These are phyloP conservation scores for Clepsis dumicolana DNA, from an alignment of 2,888 invertebrate species.

Conservation along the genomic window DNA sequence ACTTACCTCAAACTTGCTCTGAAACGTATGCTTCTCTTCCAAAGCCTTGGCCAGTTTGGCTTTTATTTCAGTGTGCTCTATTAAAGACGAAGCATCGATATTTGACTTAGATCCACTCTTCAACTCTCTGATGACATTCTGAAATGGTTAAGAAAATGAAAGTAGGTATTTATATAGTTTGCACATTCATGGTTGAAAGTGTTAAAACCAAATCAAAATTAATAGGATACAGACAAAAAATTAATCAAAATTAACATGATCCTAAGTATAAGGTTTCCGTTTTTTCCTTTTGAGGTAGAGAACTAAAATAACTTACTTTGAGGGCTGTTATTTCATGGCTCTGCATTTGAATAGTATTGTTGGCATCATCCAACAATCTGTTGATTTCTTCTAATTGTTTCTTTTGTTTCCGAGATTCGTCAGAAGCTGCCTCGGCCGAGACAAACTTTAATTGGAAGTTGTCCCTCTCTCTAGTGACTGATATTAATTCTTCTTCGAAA, in stretches of 20 bases:
- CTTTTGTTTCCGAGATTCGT: slow-evolving; percentile 85
- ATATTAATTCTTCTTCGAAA: slow-evolving; percentile 79
- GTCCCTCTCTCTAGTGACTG: slow-evolving; percentile 77
- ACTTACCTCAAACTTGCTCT: slow-evolving; percentile 76
- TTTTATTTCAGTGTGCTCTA: slow-evolving; percentile 79
- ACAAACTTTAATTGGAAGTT: slow-evolving; percentile 79
- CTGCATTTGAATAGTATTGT: slow-evolving; percentile 76
- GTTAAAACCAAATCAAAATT: not conserved
- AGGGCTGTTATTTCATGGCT: slow-evolving; percentile 77
- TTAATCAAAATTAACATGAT: too few relatives aligned
- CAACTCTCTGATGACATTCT: slow-evolving; percentile 77
- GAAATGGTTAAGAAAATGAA: slow-evolving; percentile 40
- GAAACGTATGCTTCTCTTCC: slow-evolving; percentile 69
- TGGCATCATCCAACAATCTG: slow-evolving; percentile 72
- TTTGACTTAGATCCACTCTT: slow-evolving; percentile 66
- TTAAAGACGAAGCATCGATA: slow-evolving; percentile 69
- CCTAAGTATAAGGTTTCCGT: too few relatives aligned
- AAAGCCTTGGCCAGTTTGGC: slow-evolving; percentile 77
- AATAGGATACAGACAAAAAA: too few relatives aligned
- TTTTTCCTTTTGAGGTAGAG: too few relatives aligned
- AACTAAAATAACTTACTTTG: slow-evolving; percentile 61
- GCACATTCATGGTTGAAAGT: not conserved
- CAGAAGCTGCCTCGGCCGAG: slow-evolving; percentile 81
- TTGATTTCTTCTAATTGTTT: slow-evolving; percentile 83
- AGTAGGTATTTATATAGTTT: too few relatives aligned